Evolutionary conservation across 1,140 invertebrate genomes (phyloP), one percentile per base, ranked within the genome.

Genomic region (Macrocentrus cingulum): DNA sequence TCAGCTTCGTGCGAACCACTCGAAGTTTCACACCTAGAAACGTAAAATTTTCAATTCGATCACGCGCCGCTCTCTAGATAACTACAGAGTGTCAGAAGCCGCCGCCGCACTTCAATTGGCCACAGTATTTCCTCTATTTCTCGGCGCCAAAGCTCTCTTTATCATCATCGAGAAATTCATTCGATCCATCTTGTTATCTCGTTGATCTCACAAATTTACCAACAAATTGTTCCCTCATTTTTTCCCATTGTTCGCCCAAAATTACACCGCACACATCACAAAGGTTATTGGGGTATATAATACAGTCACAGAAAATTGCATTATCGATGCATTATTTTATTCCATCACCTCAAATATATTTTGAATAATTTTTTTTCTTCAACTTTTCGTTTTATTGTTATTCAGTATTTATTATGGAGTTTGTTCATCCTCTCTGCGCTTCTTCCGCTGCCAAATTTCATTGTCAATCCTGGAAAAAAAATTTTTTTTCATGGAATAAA

Each of bases 361-460:
- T n/a, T n/a, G n/a, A 39, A 39, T 13, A 15, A 39, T 39, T 39
- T n/a, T 39, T 39, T 39, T 39, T 15, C 15, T 39, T 39, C 11
- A 3, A 8, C 13, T 15, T n/a, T 39, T 8, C 15, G 13, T 39
- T 39, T 39, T 39, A 13, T n/a, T 4, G 25, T 29, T 9, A 29
- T 29, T 39, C 15, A 3, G 11, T n/a, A 3, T 39, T 15, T 5
- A 39, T 39, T 15, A 39, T 8, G 8, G 36, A 8, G 11, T 3
- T 39, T 8, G 11, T 39, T 42, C 8, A 39, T 2, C 19, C n/a
- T 64, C 50, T 16, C 46, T 36, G 25, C 61, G 46, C 37, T 75
- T 73, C 25, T 72, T 67, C 8, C 72, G 63, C 16, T 60, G 37
- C 69, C 69, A 74, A 18, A 75, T 29, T 56, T 69, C 67, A 15